A percentile compares a stretch with the other conserved stretches of the same genome.
Evolutionary conservation across 2,113 vertebrate species (phyloP).

Genomic region (Eublepharis macularius): DNA sequence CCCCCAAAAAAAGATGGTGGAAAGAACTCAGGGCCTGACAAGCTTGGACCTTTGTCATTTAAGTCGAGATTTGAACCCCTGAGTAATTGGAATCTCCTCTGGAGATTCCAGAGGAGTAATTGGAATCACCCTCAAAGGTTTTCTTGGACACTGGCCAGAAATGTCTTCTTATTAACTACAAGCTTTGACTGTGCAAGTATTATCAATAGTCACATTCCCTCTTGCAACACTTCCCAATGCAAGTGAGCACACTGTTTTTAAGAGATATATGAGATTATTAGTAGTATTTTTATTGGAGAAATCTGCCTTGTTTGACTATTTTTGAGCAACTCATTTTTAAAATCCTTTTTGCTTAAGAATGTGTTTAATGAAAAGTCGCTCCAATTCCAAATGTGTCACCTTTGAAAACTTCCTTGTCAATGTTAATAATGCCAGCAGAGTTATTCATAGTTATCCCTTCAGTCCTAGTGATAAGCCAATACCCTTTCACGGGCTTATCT

Average conservation of each 20-base stretch:
- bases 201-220: constrained; percentile 27
- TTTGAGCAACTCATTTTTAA: constrained; percentile 22
- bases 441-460: constrained; percentile 35
- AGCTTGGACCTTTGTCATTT: too few relatives aligned
- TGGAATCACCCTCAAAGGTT: constrained; percentile 12
- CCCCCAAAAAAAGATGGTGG: too few relatives aligned
- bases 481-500: background rate
- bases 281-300: background rate
- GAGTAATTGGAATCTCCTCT: too few relatives aligned
- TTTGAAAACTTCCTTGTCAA: constrained; percentile 20
- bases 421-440: background rate
- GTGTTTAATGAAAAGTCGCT: constrained; percentile 15
- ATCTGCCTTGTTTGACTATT: constrained; percentile 24
- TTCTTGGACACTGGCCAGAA: constrained; percentile 30
- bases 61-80: too few relatives aligned
- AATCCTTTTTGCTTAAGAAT: background rate
- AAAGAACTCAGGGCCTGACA: too few relatives aligned
- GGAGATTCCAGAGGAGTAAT: too few relatives aligned
- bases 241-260: background rate
- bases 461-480: constrained; percentile 17
- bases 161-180: constrained; percentile 48
- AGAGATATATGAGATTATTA: constrained; percentile 7
- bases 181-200: background rate
- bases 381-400: background rate
- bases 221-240: constrained; percentile 12